phyloP scores from a whole-genome alignment of 2,888 invertebrate genomes.

The Galeruca laticollis region DNA sequence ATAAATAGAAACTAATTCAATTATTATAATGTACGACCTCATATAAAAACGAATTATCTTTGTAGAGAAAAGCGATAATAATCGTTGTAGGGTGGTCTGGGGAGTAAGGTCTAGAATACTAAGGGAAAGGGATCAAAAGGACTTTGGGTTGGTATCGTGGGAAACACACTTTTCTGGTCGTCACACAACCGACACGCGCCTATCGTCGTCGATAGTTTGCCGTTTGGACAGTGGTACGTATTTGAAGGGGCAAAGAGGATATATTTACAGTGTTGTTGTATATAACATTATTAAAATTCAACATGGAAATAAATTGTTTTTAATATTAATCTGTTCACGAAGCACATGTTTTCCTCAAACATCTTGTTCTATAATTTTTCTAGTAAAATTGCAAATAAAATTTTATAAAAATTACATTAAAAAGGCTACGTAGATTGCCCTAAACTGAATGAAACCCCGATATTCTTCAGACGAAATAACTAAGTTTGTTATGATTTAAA shows the following conservation, averaged over 20 bases:
- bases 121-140: slow-evolving; percentile 32
- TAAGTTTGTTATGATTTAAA: too few relatives aligned
- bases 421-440: too few relatives aligned
- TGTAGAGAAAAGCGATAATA: slow-evolving; percentile 44
- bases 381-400: too few relatives aligned
- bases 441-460: too few relatives aligned
- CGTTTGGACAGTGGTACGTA: slow-evolving; percentile 47
- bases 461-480: too few relatives aligned
- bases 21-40: slow-evolving; percentile 34
- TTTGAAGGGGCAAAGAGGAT: neutral
- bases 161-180: slow-evolving; percentile 59
- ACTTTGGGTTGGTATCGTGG: slow-evolving; percentile 52
- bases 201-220: slow-evolving; percentile 30
- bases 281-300: too few relatives aligned
- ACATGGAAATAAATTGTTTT: too few relatives aligned
- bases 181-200: slow-evolving; percentile 62
- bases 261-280: neutral
- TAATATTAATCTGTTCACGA: too few relatives aligned
- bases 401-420: too few relatives aligned
- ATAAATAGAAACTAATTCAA: slow-evolving; percentile 34
- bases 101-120: neutral
- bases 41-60: slow-evolving; percentile 43
- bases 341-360: too few relatives aligned
- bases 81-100: slow-evolving; percentile 51
- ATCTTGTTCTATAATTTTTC: too few relatives aligned